These are phyloP conservation scores for Ormyrus nitidulus DNA, from an alignment of 2,888 invertebrate genomes.

Conservation along the genomic window DNA sequence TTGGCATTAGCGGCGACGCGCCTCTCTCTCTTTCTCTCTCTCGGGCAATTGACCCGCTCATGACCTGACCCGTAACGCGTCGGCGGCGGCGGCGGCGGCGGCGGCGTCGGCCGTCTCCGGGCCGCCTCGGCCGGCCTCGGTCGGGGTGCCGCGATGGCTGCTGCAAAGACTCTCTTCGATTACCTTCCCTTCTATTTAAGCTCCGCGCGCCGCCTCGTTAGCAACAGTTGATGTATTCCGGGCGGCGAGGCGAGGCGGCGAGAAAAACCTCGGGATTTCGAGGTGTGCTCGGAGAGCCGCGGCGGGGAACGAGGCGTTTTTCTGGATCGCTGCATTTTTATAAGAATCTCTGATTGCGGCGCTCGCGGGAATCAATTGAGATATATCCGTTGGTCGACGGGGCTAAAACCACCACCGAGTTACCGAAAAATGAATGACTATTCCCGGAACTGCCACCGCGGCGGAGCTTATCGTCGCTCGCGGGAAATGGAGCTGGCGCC, in stretches of 20 bases:
- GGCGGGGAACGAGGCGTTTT: too few relatives aligned
- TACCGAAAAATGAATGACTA: too few relatives aligned
- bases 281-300: too few relatives aligned
- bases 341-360: too few relatives aligned
- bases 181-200: constrained; percentile 15
- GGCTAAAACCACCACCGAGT: too few relatives aligned
- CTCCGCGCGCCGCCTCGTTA: constrained; percentile 31
- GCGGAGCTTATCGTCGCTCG: too few relatives aligned
- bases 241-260: too few relatives aligned
- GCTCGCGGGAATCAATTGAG: too few relatives aligned
- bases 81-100: background rate
- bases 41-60: constrained; percentile 40
- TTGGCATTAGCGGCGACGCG: background rate
- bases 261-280: too few relatives aligned
- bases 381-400: too few relatives aligned
- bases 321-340: too few relatives aligned
- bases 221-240: constrained; percentile 48
- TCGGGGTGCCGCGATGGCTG: background rate
- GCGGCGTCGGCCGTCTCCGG: constrained; percentile 35
- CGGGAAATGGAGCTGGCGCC: background rate
- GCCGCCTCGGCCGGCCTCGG: constrained; percentile 22
- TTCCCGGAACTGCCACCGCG: too few relatives aligned
- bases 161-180: constrained; percentile 20
- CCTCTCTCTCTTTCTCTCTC: background rate
- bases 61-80: constrained; percentile 44